These are phyloP conservation scores for Sylvicapra grimmia DNA, from an alignment of 2,113 vertebrate species.

Conservation along the genomic window DNA sequence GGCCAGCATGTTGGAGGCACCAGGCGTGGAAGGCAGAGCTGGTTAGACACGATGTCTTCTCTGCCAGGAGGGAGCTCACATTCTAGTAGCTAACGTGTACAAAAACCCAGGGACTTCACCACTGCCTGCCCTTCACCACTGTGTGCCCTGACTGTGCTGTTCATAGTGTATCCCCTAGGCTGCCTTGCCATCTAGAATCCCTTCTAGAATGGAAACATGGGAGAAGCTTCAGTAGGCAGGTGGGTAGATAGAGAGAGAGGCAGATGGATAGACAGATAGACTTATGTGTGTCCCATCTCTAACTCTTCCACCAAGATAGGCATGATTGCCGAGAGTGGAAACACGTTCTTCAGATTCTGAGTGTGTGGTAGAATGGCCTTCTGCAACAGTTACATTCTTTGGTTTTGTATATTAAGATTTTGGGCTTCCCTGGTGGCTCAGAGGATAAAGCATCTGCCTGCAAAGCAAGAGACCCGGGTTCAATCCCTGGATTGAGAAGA, in stretches of 20 bases:
- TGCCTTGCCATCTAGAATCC: not conserved
- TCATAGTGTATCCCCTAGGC: rapidly evolving
- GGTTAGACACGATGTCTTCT: not conserved
- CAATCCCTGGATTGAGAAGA: too few species aligned
- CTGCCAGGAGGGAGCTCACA: not conserved
- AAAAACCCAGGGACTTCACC: not conserved
- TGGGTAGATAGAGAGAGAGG: not conserved
- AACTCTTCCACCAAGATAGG: not conserved
- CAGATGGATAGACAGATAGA: not conserved
- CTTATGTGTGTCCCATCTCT: not conserved
- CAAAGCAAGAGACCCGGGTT: too few species aligned
- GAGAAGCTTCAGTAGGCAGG: not conserved
- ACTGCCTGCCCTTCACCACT: not conserved
- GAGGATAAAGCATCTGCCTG: too few species aligned
- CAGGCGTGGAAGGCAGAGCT: not conserved
- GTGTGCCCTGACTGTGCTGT: not conserved
- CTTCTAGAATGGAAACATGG: not conserved
- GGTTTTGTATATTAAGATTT: not conserved
- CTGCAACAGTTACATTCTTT: not conserved
- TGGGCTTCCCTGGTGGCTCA: not conserved
- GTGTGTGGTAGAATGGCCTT: not conserved
- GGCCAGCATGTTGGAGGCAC: not conserved
- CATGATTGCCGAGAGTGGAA: not conserved
- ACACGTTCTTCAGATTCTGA: not conserved
- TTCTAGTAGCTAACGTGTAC: not conserved